Conservation (phyloP, 2,888 invertebrate genomes). For the Frankliniella intonsa region DNA sequence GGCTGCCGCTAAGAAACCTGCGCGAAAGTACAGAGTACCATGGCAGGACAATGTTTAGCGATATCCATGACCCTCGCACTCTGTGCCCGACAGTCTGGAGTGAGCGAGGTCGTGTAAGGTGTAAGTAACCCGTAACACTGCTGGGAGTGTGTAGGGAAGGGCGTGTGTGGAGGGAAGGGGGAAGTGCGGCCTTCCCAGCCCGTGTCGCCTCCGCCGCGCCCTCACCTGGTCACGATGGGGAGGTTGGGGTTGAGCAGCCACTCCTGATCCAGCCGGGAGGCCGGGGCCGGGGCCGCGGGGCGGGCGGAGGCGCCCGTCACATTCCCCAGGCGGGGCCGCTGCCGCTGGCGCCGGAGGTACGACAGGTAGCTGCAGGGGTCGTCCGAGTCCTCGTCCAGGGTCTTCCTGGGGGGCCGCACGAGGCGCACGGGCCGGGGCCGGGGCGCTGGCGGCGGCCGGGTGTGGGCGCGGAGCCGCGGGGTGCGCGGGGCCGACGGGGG, state of each 20-base stretch:
- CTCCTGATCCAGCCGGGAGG: not conserved
- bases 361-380: not conserved
- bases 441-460: not conserved
- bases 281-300: not conserved
- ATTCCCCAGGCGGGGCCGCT: not conserved
- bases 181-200: no score
- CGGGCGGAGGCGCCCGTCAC: not conserved
- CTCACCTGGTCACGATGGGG: not conserved
- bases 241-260: slow-evolving; percentile 13
- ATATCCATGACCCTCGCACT: no score
- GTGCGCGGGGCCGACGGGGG: not conserved
- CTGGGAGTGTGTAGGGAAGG: no score
- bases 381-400: not conserved
- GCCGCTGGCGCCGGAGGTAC: not conserved
- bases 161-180: no score
- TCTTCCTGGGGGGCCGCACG: not conserved
- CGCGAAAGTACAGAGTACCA: not conserved
- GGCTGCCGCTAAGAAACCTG: not conserved
- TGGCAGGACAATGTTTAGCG: no score
- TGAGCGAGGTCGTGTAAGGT: no score
- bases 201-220: no score
- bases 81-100: no score
- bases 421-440: slow-evolving; percentile 8
- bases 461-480: not conserved
- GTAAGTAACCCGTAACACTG: no score